Conservation (phyloP, 2,113 vertebrate species). For the Oreamnos americanus region DNA sequence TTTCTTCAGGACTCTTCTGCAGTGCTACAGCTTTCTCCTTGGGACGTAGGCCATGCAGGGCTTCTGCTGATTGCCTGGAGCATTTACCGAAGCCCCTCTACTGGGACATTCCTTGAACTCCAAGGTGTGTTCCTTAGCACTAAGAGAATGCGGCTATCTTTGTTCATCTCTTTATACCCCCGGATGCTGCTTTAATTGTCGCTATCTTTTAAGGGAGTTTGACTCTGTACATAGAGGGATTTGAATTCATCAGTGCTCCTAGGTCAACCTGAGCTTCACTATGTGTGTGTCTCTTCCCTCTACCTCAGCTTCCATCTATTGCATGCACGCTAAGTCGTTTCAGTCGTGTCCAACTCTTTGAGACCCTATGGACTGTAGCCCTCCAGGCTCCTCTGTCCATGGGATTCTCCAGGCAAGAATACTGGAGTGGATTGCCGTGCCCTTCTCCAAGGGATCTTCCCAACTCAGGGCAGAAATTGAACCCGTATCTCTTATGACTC, state of each 20-base stretch:
- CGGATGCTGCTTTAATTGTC: background rate
- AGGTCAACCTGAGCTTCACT: background rate
- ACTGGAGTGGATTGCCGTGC: background rate
- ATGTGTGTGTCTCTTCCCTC: background rate
- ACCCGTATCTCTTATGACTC: background rate
- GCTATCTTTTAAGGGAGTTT: background rate
- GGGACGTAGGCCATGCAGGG: too few relatives aligned
- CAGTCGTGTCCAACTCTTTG: background rate
- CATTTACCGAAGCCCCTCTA: rapidly evolving
- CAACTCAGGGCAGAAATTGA: background rate
- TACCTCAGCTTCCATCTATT: background rate
- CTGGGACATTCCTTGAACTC: background rate
- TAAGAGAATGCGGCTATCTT: background rate
- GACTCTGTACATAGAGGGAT: background rate
- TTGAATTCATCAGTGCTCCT: background rate
- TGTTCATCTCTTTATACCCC: too few relatives aligned
- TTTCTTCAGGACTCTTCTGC: too few relatives aligned
- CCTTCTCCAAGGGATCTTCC: background rate
- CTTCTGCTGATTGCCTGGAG: too few relatives aligned
- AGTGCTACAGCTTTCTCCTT: too few relatives aligned
- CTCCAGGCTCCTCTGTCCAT: background rate
- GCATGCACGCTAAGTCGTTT: rapidly evolving
- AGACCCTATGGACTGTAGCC: background rate
- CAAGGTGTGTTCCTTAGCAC: background rate
- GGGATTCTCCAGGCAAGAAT: background rate